Conservation (phyloP, 2,888 invertebrate genomes). For the Sisyra nigra region DNA sequence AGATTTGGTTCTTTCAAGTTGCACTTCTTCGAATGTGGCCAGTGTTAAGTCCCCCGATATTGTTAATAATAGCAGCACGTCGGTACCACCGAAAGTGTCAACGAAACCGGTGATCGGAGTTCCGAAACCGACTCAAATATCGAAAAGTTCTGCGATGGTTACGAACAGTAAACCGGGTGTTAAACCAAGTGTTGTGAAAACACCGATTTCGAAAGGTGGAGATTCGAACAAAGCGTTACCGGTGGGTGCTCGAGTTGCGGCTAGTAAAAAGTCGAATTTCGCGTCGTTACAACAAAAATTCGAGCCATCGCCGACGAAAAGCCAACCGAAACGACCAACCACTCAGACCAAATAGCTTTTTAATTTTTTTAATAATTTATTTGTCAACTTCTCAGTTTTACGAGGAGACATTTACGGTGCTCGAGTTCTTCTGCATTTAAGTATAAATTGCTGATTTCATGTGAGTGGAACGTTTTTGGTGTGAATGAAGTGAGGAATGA, state of each 20-base stretch:
- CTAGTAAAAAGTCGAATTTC: conserved; percentile 47
- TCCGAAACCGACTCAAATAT: conserved; percentile 13
- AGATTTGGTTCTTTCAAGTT: conserved; percentile 50
- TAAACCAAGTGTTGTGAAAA: conserved; percentile 13
- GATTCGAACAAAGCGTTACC: conserved; percentile 17
- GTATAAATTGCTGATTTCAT: no score
- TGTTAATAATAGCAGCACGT: conserved; percentile 28
- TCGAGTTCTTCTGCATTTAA: no score
- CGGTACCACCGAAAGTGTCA: conserved; percentile 14
- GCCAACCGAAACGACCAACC: not conserved
- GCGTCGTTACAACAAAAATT: conserved; percentile 67
- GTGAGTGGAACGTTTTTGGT: no score
- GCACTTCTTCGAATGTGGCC: conserved; percentile 33
- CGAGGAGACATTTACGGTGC: no score
- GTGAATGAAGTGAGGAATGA: no score
- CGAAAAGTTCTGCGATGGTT: conserved; percentile 11
- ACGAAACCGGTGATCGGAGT: conserved; percentile 1
- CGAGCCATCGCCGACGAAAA: conserved; percentile 29
- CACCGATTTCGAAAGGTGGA: conserved; percentile 12
- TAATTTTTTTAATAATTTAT: no score
- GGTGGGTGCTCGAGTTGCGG: conserved; percentile 30
- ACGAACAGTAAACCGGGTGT: conserved; percentile 14
- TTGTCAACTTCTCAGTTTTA: no score
- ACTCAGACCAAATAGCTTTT: not conserved
- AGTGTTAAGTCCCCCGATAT: conserved; percentile 43